Evolutionary conservation across 2,113 vertebrate genomes (phyloP).

Genomic region (Megaleporinus macrocephalus): DNA sequence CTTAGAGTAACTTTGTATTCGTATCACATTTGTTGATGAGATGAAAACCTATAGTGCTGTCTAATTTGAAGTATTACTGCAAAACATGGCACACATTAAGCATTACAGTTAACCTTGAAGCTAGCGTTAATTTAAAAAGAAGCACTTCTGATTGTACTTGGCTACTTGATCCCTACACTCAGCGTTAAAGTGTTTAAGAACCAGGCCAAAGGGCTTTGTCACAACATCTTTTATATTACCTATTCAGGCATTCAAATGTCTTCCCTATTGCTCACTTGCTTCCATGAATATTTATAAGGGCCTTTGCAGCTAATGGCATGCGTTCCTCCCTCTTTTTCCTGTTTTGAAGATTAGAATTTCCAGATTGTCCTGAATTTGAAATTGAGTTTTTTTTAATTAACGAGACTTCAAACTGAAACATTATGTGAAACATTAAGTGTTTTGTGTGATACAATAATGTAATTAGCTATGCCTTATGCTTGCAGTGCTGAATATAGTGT

Average conservation of each 20-base stretch:
- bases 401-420: neutral
- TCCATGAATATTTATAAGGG: constrained; percentile 5
- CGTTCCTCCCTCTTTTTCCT: neutral
- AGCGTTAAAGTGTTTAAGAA: constrained; percentile 55
- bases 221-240: constrained; percentile 65
- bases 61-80: neutral
- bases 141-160: constrained; percentile 66
- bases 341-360: neutral
- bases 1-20: neutral
- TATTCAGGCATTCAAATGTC: neutral
- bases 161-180: constrained; percentile 66
- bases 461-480: neutral
- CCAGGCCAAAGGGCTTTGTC: constrained; percentile 66
- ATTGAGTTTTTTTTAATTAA: constrained; percentile 6
- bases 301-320: neutral
- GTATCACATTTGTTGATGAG: neutral
- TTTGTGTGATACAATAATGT: constrained; percentile 3
- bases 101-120: constrained; percentile 62
- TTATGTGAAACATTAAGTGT: neutral
- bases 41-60: too few relatives aligned
- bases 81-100: constrained; percentile 25
- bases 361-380: neutral
- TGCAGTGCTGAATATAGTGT: neutral
- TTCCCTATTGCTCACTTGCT: neutral
- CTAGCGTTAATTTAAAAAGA: constrained; percentile 69